Conservation (phyloP, 2,113 vertebrate species). For the Chunga burmeisteri region DNA sequence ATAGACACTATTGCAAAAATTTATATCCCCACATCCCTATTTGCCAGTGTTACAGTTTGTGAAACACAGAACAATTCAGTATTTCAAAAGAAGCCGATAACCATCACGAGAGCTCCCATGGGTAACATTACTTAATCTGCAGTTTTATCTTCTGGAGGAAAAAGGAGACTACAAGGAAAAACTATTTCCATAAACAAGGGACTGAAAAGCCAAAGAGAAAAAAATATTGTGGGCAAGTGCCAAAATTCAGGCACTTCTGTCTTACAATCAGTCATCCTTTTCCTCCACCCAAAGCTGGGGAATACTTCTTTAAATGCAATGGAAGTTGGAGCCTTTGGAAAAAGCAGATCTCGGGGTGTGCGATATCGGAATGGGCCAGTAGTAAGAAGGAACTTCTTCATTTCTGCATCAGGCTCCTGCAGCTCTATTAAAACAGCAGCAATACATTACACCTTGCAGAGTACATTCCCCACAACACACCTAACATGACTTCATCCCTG, state of each 20-base stretch:
- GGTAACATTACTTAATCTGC: background rate
- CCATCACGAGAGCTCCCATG: background rate
- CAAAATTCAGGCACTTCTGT: background rate
- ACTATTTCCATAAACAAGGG: slow-evolving; percentile 3
- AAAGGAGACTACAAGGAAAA: background rate
- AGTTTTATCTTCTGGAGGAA: background rate
- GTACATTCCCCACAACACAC: background rate
- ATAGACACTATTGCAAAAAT: background rate
- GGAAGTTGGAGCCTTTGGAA: background rate
- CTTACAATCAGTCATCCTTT: background rate
- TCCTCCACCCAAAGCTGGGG: background rate
- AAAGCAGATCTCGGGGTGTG: background rate
- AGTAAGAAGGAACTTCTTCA: background rate
- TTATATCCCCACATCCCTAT: background rate
- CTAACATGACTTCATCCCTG: background rate
- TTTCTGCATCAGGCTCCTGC: background rate
- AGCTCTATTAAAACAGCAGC: background rate
- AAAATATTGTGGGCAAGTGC: background rate
- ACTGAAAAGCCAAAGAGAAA: background rate
- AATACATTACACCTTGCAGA: background rate
- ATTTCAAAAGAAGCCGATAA: slow-evolving; percentile 26
- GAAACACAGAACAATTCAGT: slow-evolving; percentile 10
- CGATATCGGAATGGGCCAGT: fast-evolving
- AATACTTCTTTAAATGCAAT: background rate
- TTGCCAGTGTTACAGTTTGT: background rate